Evolutionary conservation across 2,797 vertebrate genomes (phyloP), one percentile per base, ranked within the genome.

Genomic region (Molossus alvarezi): DNA sequence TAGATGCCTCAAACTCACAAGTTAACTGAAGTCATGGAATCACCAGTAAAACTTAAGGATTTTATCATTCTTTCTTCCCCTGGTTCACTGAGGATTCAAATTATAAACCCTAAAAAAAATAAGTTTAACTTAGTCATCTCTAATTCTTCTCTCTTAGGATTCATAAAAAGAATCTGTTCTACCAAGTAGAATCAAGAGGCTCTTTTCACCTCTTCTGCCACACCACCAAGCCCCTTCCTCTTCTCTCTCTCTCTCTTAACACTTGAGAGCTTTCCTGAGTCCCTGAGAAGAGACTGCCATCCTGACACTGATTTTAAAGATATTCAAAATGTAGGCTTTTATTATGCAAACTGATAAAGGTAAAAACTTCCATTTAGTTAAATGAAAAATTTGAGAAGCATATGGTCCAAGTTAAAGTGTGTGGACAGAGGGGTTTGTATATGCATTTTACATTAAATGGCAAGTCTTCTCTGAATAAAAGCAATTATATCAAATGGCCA

Each of bases 251-350:
- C 41, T 23, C 9, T 9, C 45, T 29, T 29, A 72, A 5, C 12
- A 75, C 9, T 27, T 51, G 5, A 62, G 11, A 62, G 9, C 11
- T 55, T 65, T 51, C 23, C 5, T 94, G 18, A 1, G 17, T 45
- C 12, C 53, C 48, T 96, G 69, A 94, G 71, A 87, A 94, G 27
- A 95, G 9, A 91, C 65, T 97, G 93, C 91, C 96, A 86, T 81
- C 41, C 79, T 6, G 4, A 20, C 15, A 51, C 0, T 17, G 5
- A 62, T 41, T 51, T 72, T 83, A 84, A 2, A 81, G 51, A 71
- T 77, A n/a, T 10, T 41, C 48, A 55, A 95, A 76, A 85, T 17
- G 3, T 17, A 86, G 25, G 67, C 1, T 13, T 5, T 71, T 88
- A 10, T 45, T 45, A 5, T 37, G 6, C 64, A 12, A 89, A 29